A percentile compares a stretch with the other conserved stretches of the same genome.
These are phyloP conservation scores for Argyrosomus japonicus DNA, from an alignment of 2,113 vertebrate species.

Conservation along the genomic window DNA sequence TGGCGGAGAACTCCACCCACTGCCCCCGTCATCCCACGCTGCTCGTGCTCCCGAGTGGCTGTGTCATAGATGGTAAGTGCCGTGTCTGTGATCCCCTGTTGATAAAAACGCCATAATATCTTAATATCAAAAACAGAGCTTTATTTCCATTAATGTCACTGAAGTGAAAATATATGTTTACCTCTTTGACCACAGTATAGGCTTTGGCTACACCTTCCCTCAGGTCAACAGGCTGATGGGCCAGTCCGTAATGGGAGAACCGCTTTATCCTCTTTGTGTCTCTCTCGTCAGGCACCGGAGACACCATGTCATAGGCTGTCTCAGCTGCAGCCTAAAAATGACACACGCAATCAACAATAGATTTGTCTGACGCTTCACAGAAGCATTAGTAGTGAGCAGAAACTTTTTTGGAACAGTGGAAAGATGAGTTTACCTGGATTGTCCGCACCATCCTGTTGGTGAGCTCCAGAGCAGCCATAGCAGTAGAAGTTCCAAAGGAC, in stretches of 20 bases:
- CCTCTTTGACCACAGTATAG: slow-evolving; percentile 97
- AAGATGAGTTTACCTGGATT: slow-evolving; percentile 88
- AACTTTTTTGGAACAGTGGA: not conserved
- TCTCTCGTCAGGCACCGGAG: slow-evolving; percentile 90
- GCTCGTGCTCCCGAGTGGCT: slow-evolving; percentile 95
- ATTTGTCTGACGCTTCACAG: not conserved
- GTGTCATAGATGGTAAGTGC: slow-evolving; percentile 97
- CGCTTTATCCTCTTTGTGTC: slow-evolving; percentile 90
- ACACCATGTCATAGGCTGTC: slow-evolving; percentile 99
- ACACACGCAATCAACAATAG: not conserved
- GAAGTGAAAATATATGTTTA: slow-evolving; percentile 58
- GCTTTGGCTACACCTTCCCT: slow-evolving; percentile 98
- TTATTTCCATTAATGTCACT: not conserved
- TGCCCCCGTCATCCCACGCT: slow-evolving; percentile 95
- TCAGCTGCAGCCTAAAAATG: slow-evolving; percentile 92
- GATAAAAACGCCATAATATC: slow-evolving; percentile 8
- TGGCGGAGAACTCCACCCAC: slow-evolving; percentile 97
- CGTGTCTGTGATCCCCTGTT: slow-evolving; percentile 94
- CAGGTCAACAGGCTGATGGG: slow-evolving; percentile 96
- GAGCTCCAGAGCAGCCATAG: slow-evolving; percentile 97
- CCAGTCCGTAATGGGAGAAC: slow-evolving; percentile 90
- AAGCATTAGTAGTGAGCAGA: not conserved
- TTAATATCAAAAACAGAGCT: not conserved
- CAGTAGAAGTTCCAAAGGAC: slow-evolving; percentile 97
- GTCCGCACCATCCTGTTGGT: slow-evolving; percentile 98